These are phyloP conservation scores for Nowickia ferox DNA, from an alignment of 2,888 invertebrate genomes.

Conservation along the genomic window DNA sequence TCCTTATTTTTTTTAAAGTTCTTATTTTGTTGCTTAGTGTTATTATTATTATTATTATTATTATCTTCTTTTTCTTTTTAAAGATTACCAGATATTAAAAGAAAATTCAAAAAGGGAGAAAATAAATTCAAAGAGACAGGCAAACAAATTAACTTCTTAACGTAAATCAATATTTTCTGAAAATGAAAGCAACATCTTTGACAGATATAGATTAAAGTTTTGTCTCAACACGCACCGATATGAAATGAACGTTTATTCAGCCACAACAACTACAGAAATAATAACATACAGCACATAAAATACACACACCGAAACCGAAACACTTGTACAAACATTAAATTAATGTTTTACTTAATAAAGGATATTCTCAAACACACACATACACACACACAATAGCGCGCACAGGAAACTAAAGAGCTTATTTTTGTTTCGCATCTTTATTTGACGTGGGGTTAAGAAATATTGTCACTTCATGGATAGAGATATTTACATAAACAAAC, in stretches of 20 bases:
- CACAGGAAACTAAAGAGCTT: neutral
- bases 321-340: neutral
- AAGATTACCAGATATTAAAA: neutral
- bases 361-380: neutral
- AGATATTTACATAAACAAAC: too few relatives aligned
- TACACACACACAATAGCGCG: neutral
- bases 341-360: neutral
- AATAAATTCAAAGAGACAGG: neutral
- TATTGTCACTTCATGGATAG: too few relatives aligned
- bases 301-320: neutral
- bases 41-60: too few relatives aligned
- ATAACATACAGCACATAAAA: neutral
- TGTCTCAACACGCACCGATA: slow-evolving; percentile 18
- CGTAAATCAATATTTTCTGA: slow-evolving; percentile 33
- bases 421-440: neutral
- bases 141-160: slow-evolving; percentile 31
- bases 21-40: too few relatives aligned
- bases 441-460: slow-evolving; percentile 1
- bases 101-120: neutral
- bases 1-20: too few relatives aligned
- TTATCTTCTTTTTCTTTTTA: neutral
- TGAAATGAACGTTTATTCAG: slow-evolving; percentile 2
- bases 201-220: slow-evolving; percentile 35
- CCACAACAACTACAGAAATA: neutral
- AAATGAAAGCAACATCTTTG: slow-evolving; percentile 39